Conservation (phyloP, 2,113 vertebrate species). For the Raphicerus campestris region DNA sequence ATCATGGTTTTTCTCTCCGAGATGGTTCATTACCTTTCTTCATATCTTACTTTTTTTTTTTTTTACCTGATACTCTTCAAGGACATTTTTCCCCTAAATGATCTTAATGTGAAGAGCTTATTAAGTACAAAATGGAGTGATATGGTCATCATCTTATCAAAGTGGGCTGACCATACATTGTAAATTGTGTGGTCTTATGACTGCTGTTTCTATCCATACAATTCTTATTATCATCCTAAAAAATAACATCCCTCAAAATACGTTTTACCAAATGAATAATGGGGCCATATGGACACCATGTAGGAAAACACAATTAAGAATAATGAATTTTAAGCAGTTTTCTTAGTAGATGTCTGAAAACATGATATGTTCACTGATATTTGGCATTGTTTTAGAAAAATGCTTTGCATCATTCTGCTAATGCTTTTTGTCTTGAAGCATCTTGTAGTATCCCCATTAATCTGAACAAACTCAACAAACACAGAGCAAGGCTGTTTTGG, state of each 20-base stretch:
- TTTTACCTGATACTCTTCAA: neutral
- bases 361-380: neutral
- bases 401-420: constrained; percentile 55
- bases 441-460: constrained; percentile 60
- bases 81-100: neutral
- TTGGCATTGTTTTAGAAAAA: constrained; percentile 69
- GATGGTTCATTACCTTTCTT: neutral
- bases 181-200: constrained; percentile 49
- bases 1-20: neutral
- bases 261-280: constrained; percentile 22
- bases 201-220: neutral
- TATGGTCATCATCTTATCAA: constrained; percentile 25
- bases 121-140: constrained; percentile 59
- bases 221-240: neutral
- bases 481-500: constrained; percentile 60
- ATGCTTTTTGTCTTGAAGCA: constrained; percentile 64
- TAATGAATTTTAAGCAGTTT: constrained; percentile 66
- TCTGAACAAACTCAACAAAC: constrained; percentile 60
- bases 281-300: constrained; percentile 59
- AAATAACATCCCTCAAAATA: neutral
- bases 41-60: neutral
- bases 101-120: constrained; percentile 40
- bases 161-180: constrained; percentile 44
- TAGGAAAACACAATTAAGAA: constrained; percentile 75
- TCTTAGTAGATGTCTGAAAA: constrained; percentile 44